phyloP scores from a whole-genome alignment of 2,113 vertebrate genomes.

The Ifrita kowaldi region DNA sequence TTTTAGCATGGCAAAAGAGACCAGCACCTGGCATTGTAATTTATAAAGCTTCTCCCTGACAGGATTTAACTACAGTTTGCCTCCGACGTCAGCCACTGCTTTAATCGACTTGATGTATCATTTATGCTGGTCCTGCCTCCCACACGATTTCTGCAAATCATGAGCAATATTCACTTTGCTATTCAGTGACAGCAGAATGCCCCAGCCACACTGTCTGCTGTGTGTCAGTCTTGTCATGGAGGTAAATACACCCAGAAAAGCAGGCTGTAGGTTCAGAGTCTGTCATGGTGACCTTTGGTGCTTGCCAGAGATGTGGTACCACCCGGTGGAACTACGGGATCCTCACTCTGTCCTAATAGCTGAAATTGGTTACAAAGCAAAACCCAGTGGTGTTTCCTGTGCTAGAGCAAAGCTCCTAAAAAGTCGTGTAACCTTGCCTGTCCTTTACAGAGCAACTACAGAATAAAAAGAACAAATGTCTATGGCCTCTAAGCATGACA shows the following conservation, averaged over 20 bases:
- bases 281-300: background rate
- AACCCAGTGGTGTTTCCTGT: fast-evolving
- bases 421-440: background rate
- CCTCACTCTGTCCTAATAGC: fast-evolving
- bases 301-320: background rate
- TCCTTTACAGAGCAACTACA: background rate
- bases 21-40: background rate
- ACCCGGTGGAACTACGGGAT: background rate
- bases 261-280: background rate
- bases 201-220: background rate
- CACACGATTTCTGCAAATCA: background rate
- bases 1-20: background rate
- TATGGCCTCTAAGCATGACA: background rate
- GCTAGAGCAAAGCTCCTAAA: background rate
- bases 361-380: background rate
- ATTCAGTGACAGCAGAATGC: background rate
- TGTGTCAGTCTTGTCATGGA: background rate
- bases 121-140: background rate
- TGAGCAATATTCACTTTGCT: background rate
- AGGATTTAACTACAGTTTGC: background rate
- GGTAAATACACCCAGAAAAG: background rate
- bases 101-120: background rate
- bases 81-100: background rate
- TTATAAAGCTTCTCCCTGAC: background rate
- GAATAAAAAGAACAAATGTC: background rate